phyloP scores from a whole-genome alignment of 1,140 invertebrate species.

The Radopholus similis region DNA sequence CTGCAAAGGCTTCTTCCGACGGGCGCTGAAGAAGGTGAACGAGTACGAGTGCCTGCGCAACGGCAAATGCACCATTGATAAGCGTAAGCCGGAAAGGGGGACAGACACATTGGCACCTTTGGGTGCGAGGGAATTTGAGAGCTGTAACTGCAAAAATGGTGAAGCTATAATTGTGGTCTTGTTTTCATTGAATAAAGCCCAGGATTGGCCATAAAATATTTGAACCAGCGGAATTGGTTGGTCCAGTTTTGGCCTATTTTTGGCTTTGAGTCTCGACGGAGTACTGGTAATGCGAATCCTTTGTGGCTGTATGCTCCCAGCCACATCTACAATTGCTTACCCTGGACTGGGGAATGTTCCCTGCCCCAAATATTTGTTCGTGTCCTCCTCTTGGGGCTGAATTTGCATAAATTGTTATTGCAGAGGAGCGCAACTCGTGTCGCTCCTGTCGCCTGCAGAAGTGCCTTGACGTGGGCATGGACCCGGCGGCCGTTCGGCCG shows the following conservation, averaged over 20 bases:
- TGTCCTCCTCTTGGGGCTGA: neutral
- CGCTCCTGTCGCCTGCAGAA: conserved; percentile 51
- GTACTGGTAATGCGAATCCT: too few relatives aligned
- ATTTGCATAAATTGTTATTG: neutral
- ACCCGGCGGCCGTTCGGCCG: conserved; percentile 49
- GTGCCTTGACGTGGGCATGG: conserved; percentile 55
- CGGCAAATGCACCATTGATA: conserved; percentile 49
- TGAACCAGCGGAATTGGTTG: too few relatives aligned
- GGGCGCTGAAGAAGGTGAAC: conserved; percentile 56
- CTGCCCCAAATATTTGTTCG: neutral
- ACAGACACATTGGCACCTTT: neutral
- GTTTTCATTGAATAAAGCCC: neutral
- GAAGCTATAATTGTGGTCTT: neutral
- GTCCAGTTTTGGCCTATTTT: too few relatives aligned
- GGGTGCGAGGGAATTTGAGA: neutral
- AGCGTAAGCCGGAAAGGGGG: conserved; percentile 38
- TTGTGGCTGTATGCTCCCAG: too few relatives aligned
- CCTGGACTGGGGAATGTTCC: too few relatives aligned
- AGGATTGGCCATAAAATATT: neutral
- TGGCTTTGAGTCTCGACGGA: too few relatives aligned
- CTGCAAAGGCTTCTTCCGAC: conserved; percentile 54
- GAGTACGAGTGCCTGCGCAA: conserved; percentile 54
- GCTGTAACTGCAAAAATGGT: neutral
- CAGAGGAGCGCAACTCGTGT: conserved; percentile 43
- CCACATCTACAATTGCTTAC: too few relatives aligned